phyloP scores from a whole-genome alignment of 2,797 vertebrate species.

The Delichon dasypus region DNA sequence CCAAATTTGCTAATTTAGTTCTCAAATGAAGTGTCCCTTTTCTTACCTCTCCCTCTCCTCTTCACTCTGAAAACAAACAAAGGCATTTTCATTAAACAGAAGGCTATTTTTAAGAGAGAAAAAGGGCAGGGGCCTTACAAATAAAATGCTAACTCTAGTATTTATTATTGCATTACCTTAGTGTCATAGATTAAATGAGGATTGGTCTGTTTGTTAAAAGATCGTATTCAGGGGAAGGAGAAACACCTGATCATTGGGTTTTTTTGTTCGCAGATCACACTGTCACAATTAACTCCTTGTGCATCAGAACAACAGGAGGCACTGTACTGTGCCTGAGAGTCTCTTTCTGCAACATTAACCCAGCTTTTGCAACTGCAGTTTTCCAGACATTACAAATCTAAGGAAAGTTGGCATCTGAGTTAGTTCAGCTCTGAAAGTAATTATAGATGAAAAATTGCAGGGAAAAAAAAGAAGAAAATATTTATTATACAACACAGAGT shows the following conservation, averaged over 20 bases:
- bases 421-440: background rate
- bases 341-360: background rate
- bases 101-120: background rate
- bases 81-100: background rate
- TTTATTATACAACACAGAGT: background rate
- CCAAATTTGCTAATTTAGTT: background rate
- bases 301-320: background rate
- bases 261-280: fast-evolving
- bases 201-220: background rate
- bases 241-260: background rate
- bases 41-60: background rate
- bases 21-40: background rate
- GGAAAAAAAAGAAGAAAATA: fast-evolving
- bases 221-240: fast-evolving
- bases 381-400: background rate
- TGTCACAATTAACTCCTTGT: fast-evolving
- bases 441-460: background rate
- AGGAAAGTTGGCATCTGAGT: fast-evolving
- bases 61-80: background rate
- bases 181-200: too few relatives aligned
- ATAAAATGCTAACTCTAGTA: background rate
- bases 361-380: background rate
- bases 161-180: background rate
- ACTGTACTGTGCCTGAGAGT: background rate
- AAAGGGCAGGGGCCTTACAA: background rate